Percentiles rank a stretch among this genome's conserved stretches.
phyloP scores from a whole-genome alignment of 1,140 invertebrate species.

The Scaptodrosophila lebanonensis region DNA sequence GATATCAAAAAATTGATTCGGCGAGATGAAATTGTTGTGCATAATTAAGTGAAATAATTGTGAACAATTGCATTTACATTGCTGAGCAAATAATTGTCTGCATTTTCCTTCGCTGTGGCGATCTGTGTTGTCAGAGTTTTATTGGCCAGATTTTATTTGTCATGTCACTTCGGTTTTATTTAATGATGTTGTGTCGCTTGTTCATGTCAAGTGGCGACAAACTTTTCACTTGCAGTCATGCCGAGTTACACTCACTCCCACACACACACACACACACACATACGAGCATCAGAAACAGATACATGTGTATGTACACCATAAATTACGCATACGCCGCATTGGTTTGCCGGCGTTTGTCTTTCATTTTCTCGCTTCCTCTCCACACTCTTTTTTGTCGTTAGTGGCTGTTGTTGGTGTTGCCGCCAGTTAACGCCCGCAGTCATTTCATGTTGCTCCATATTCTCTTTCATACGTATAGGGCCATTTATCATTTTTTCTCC shows the following conservation, averaged over 20 bases:
- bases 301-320: slow-evolving; percentile 42
- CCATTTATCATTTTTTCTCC: slow-evolving; percentile 70
- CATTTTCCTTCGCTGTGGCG: too few species aligned
- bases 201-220: slow-evolving; percentile 16
- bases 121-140: too few species aligned
- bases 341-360: slow-evolving; percentile 24
- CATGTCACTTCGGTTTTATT: slow-evolving; percentile 20
- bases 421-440: slow-evolving; percentile 1
- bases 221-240: slow-evolving; percentile 50
- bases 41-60: too few species aligned
- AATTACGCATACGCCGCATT: slow-evolving; percentile 71
- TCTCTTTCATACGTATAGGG: too few species aligned
- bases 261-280: neutral
- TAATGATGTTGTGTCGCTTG: slow-evolving; percentile 35
- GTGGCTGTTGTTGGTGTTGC: slow-evolving; percentile 5
- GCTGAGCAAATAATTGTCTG: too few species aligned
- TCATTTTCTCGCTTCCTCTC: neutral
- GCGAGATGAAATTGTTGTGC: too few species aligned
- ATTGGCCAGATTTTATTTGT: neutral
- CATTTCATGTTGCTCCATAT: slow-evolving; percentile 10
- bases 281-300: neutral
- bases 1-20: too few species aligned
- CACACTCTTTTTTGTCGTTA: neutral
- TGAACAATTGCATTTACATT: too few species aligned
- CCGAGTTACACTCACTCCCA: neutral